Conservation (phyloP, 1,140 invertebrate genomes). For the Heliconius nattereri region DNA sequence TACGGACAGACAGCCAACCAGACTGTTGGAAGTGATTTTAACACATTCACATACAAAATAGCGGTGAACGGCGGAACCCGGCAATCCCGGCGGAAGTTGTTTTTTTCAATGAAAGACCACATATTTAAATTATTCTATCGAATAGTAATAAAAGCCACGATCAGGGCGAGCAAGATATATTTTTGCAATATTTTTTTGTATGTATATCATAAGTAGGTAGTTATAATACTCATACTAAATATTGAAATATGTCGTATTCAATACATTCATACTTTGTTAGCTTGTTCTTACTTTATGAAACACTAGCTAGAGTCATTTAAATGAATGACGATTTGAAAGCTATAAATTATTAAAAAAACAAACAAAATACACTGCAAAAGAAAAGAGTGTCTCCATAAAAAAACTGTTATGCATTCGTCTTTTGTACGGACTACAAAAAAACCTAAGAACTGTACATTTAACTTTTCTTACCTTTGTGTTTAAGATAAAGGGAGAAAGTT, state of each 20-base stretch:
- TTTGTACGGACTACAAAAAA: constrained; percentile 50
- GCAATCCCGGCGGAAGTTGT: too few species aligned
- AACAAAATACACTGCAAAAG: neutral
- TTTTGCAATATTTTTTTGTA: too few species aligned
- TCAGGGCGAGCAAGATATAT: too few species aligned
- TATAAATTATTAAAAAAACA: constrained; percentile 26
- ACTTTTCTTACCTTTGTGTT: constrained; percentile 69
- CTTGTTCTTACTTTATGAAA: neutral
- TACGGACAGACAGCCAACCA: too few species aligned
- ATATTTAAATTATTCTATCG: too few species aligned
- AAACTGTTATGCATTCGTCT: neutral
- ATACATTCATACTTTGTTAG: neutral
- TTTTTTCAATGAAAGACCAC: too few species aligned
- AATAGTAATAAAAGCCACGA: too few species aligned
- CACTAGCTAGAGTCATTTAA: neutral
- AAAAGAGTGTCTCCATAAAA: constrained; percentile 46
- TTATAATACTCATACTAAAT: neutral
- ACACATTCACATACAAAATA: too few species aligned
- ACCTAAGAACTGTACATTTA: constrained; percentile 51
- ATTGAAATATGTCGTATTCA: neutral
- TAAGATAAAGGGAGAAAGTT: constrained; percentile 77
- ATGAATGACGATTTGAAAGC: neutral
- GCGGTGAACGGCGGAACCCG: too few species aligned
- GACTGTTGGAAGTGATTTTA: too few species aligned
- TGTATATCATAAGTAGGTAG: too few species aligned